phyloP scores from a whole-genome alignment of 2,888 invertebrate species.

The Leptinotarsa tumamoca region DNA sequence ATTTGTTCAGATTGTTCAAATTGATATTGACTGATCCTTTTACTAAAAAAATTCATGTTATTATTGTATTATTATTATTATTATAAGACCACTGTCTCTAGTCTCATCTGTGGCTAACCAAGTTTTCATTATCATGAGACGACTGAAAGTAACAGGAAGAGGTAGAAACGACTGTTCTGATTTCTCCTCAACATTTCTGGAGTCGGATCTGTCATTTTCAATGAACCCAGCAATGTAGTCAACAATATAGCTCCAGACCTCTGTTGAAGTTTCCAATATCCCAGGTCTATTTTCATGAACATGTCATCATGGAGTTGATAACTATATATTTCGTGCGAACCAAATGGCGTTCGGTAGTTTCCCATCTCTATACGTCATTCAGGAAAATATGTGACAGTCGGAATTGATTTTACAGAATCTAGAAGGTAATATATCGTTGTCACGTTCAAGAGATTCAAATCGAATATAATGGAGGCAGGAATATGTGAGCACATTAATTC shows the following conservation, averaged over 20 bases:
- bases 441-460: background rate
- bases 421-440: background rate
- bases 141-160: too few species aligned
- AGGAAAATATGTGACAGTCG: background rate
- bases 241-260: background rate
- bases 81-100: too few species aligned
- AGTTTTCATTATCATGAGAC: too few species aligned
- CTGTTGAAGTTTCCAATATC: background rate
- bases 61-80: too few species aligned
- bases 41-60: too few species aligned
- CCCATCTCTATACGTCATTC: background rate
- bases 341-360: background rate
- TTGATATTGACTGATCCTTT: too few species aligned
- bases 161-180: too few species aligned
- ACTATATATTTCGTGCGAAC: background rate
- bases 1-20: too few species aligned
- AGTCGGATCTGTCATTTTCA: too few species aligned
- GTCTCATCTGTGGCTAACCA: too few species aligned
- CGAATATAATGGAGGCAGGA: background rate
- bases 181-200: too few species aligned
- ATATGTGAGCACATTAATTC: background rate
- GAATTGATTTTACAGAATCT: constrained; percentile 1
- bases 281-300: background rate
- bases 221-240: too few species aligned
- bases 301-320: background rate